These are phyloP conservation scores for Buathra laborator DNA, from an alignment of 2,888 invertebrate genomes.

Conservation along the genomic window DNA sequence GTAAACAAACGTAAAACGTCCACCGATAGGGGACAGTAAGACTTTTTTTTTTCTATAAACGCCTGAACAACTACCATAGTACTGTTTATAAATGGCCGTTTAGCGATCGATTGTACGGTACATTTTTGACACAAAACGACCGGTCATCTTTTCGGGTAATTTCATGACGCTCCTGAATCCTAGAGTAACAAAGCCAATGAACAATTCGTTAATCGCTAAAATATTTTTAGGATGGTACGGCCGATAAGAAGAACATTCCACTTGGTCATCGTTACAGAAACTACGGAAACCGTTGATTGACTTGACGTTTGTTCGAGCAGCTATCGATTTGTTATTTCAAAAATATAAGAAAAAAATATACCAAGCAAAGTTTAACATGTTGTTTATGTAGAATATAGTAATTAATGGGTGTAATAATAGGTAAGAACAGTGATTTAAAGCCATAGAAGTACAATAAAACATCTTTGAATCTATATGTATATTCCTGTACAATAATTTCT, in stretches of 20 bases:
- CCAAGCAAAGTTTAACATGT: background rate
- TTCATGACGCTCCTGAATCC: too few relatives aligned
- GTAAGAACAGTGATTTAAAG: background rate
- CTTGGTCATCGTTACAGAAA: background rate
- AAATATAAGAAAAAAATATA: background rate
- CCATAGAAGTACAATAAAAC: background rate
- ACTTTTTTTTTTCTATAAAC: too few relatives aligned
- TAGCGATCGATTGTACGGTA: background rate
- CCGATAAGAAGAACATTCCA: slow-evolving; percentile 3
- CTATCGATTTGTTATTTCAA: background rate
- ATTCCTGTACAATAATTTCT: background rate
- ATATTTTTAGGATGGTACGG: background rate
- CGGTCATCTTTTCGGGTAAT: too few relatives aligned
- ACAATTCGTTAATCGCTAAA: background rate
- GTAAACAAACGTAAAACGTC: too few relatives aligned
- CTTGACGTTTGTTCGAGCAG: too few relatives aligned
- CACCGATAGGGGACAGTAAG: too few relatives aligned
- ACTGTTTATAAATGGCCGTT: too few relatives aligned
- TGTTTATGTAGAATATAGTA: background rate
- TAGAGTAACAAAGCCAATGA: too few relatives aligned
- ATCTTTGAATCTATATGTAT: background rate
- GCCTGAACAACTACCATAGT: too few relatives aligned
- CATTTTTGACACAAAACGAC: background rate
- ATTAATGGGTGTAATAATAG: too few relatives aligned
- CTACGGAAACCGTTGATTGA: background rate